Conservation (phyloP, 2,113 vertebrate species). For the Rhinopithecus roxellana region DNA sequence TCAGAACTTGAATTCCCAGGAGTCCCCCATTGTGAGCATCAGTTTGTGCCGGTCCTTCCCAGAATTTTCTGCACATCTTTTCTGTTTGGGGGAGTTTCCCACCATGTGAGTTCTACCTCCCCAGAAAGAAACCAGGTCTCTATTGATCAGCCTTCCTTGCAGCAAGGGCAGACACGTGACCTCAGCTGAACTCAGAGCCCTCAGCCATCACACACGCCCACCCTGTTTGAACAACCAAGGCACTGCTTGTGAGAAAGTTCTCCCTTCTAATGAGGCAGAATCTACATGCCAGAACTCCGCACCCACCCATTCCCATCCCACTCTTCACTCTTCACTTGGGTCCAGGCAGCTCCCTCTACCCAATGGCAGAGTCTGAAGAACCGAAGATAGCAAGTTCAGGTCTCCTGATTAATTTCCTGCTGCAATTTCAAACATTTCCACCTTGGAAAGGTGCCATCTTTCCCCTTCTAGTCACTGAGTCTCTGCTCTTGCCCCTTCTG, state of each 20-base stretch:
- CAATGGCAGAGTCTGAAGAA: neutral
- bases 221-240: neutral
- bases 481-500: neutral
- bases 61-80: neutral
- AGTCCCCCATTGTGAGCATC: neutral
- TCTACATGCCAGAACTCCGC: neutral
- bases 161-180: neutral
- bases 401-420: neutral
- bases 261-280: neutral
- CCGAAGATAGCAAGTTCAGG: neutral
- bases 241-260: neutral
- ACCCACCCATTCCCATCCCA: neutral
- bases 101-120: neutral
- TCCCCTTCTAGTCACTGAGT: neutral
- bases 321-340: neutral
- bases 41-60: neutral
- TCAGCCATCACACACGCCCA: neutral
- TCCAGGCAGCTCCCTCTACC: neutral
- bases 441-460: neutral
- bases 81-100: neutral
- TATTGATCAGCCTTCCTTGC: constrained; percentile 13
- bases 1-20: neutral
- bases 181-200: neutral
- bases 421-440: neutral
- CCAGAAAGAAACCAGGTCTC: neutral